Conservation (phyloP, 2,113 vertebrate species). For the Peromyscus californicus region DNA sequence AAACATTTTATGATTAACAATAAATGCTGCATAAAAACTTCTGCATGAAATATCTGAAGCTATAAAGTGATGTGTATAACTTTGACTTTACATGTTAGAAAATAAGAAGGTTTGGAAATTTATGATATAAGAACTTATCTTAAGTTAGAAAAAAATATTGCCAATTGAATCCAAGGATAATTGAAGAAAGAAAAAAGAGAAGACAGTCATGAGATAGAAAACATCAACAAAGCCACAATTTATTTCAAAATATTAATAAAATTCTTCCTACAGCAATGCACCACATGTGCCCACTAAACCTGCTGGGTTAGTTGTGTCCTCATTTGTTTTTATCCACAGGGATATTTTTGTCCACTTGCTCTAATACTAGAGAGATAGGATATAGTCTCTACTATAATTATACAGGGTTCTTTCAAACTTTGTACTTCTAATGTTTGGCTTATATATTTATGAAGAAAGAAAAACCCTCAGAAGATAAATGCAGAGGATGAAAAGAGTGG, state of each 20-base stretch:
- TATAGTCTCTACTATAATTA: background rate
- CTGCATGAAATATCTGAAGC: background rate
- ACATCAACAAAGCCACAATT: background rate
- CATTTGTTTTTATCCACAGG: background rate
- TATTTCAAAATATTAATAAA: slow-evolving; percentile 28
- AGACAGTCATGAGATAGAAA: background rate
- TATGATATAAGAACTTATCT: background rate
- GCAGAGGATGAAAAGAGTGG: background rate
- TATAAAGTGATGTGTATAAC: background rate
- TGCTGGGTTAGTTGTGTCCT: background rate
- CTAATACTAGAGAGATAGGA: background rate
- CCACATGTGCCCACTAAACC: background rate
- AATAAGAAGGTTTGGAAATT: slow-evolving; percentile 24
- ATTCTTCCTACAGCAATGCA: background rate
- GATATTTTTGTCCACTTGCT: background rate
- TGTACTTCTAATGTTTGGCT: background rate
- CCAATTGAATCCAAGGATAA: background rate
- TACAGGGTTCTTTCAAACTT: background rate
- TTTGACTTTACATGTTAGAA: slow-evolving; percentile 33
- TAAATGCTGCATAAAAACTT: background rate
- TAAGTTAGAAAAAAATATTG: background rate
- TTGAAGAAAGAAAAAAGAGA: background rate
- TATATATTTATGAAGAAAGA: background rate
- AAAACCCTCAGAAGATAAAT: background rate
- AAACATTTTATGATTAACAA: slow-evolving; percentile 3